Percentiles rank a stretch among this genome's conserved stretches.
Conservation (phyloP, 1,140 invertebrate genomes). For the Asobara japonica region DNA sequence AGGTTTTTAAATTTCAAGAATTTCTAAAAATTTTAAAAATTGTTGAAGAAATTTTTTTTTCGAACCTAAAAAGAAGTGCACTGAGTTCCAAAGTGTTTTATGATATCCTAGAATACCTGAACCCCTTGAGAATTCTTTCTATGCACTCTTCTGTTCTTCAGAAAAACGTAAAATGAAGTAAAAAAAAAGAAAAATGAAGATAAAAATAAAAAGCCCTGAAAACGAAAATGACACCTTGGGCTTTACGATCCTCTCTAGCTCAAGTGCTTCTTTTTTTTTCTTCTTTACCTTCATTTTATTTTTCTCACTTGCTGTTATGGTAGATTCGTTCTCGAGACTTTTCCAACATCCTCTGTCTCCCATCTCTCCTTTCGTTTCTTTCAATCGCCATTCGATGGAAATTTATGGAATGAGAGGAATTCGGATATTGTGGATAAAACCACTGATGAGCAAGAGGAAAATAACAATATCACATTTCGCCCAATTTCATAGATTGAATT, state of each 20-base stretch:
- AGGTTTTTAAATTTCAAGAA: too few species aligned
- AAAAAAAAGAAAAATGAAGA: neutral
- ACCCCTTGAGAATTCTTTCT: neutral
- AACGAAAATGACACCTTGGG: conserved; percentile 19
- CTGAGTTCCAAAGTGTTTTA: neutral
- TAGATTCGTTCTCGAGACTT: conserved; percentile 4
- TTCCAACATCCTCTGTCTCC: neutral
- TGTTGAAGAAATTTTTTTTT: neutral
- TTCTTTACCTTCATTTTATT: conserved; percentile 4
- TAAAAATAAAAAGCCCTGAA: conserved; percentile 10
- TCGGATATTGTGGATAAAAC: conserved; percentile 3
- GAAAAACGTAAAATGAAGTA: neutral
- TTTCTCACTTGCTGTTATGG: neutral
- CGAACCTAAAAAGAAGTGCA: conserved; percentile 22
- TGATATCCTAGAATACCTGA: neutral
- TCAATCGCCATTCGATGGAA: conserved; percentile 10
- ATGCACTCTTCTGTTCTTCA: neutral
- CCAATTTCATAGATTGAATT: too few species aligned
- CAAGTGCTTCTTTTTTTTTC: neutral
- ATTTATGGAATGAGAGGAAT: conserved; percentile 9
- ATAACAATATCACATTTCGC: neutral
- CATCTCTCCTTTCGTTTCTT: neutral
- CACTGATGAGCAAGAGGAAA: neutral
- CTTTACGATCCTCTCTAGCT: conserved; percentile 11
- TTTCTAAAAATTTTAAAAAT: too few species aligned